Percentiles rank a stretch among this genome's conserved stretches.
Evolutionary conservation across 2,113 vertebrate species (phyloP).

Genomic region (Trachemys scripta): DNA sequence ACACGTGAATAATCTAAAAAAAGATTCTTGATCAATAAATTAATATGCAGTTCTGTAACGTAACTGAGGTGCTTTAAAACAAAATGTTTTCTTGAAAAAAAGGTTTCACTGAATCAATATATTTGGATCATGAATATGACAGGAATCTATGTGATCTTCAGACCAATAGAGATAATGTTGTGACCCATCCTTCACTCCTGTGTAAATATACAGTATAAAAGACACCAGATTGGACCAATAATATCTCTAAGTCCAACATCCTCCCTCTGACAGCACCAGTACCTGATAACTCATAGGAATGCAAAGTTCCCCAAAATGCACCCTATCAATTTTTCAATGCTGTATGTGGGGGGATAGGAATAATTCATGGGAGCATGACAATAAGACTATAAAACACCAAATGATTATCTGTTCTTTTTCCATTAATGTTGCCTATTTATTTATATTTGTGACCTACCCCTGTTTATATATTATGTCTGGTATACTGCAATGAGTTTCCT

Average conservation of each 20-base stretch:
- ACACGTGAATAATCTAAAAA: not conserved
- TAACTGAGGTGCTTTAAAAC: not conserved
- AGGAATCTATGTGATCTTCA: not conserved
- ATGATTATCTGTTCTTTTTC: not conserved
- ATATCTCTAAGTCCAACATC: not conserved
- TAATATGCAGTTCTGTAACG: not conserved
- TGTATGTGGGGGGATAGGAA: not conserved
- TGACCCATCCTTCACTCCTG: no score
- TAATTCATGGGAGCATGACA: not conserved
- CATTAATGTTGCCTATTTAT: not conserved
- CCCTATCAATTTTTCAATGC: not conserved
- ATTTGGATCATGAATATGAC: not conserved
- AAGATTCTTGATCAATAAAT: not conserved
- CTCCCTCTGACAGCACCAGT: not conserved
- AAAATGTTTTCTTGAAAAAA: not conserved
- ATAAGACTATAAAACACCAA: not conserved
- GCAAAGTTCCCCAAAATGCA: not conserved
- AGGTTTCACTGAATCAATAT: not conserved
- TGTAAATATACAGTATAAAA: no score
- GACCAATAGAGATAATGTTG: not conserved
- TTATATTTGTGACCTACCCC: not conserved
- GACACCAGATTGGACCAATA: not conserved
- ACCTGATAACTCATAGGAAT: not conserved
- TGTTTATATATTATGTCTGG: fast-evolving
- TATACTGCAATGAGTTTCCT: not conserved